Evolutionary conservation across 2,113 vertebrate species (phyloP), one percentile per base, ranked within the genome.

Genomic region (Salvelinus namaycush): DNA sequence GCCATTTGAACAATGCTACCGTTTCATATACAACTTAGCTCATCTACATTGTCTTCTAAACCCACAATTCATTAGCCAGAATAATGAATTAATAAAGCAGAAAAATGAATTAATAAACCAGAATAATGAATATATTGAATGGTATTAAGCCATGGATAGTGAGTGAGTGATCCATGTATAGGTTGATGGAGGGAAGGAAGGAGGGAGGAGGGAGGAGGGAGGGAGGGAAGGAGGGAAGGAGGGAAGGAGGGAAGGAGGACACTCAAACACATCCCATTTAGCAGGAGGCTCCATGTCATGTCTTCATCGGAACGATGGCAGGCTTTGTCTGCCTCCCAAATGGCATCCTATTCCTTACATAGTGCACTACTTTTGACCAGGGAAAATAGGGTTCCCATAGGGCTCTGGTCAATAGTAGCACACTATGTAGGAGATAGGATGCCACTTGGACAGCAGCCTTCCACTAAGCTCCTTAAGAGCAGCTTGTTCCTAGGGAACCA

Each of bases 391-490:
- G 51, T 54, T 44, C 39, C 51, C 51, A 54, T 18, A 54, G 14
- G 51, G 51, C 51, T 54, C 4, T 54, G 49, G 51, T 18, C 51
- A 14, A 18, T 16, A 18, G 49, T 54, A 51, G 49, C 14, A 14
- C 11, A 51, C 49, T 18, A 54, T 54, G 13, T 54, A 54, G 51
- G 14, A 14, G 5, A 54, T 54, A 54, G 3, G 51, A 14, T 54
- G 51, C 51, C 51, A 18, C 5, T 16, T 54, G 14, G 49, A 83
- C 83, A 82, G 87, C 88, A 89, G 87, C 89, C 91, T 93, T 93
- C 93, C 87, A 89, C 91, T 94, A 93, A 94, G 93, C 92, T 93
- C 81, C 90, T 93, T 94, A 94, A 93, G 89, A 92, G 90, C 51
- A 18, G 51, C 83, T 86, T 87, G 88, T 31, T 29, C 89, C 91